These are phyloP conservation scores for Drosophila maculinotata DNA, from an alignment of 2,888 invertebrate species.

Conservation along the genomic window DNA sequence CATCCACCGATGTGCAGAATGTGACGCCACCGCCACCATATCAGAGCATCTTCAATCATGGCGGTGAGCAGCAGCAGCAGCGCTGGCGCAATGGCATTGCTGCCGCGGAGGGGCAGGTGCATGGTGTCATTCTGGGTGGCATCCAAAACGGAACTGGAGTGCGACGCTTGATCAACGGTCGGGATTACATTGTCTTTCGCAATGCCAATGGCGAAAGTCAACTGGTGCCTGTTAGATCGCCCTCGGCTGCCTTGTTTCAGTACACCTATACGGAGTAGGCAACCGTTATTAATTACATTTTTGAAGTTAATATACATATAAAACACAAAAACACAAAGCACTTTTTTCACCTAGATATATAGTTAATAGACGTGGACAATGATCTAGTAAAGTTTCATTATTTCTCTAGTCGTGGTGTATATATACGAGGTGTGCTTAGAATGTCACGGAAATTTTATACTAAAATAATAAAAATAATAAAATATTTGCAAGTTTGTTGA, in stretches of 20 bases:
- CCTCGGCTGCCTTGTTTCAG: conserved; percentile 91
- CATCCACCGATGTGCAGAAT: conserved; percentile 60
- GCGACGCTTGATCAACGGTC: conserved; percentile 89
- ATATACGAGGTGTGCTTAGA: conserved; percentile 1
- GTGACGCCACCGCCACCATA: conserved; percentile 88
- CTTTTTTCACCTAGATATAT: conserved; percentile 17
- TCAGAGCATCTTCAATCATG: conserved; percentile 85
- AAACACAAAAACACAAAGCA: conserved; percentile 11
- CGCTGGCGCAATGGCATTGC: conserved; percentile 53
- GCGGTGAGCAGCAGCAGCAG: conserved; percentile 22
- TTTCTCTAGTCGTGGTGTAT: conserved; percentile 4
- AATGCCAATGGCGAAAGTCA: conserved; percentile 88
- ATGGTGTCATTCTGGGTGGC: conserved; percentile 60
- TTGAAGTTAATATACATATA: not conserved
- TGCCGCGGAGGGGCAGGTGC: conserved; percentile 30
- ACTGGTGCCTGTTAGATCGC: conserved; percentile 90
- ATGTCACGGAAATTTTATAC: not conserved
- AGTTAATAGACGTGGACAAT: conserved; percentile 55
- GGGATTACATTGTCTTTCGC: conserved; percentile 90
- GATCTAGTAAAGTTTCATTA: conserved; percentile 12
- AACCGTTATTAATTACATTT: not conserved
- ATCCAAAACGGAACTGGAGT: conserved; percentile 78
- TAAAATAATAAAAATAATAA: too few species aligned
- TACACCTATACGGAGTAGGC: conserved; percentile 85
- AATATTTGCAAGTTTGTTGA: too few species aligned